phyloP scores from a whole-genome alignment of 1,140 invertebrate genomes.

The Thrips palmi region DNA sequence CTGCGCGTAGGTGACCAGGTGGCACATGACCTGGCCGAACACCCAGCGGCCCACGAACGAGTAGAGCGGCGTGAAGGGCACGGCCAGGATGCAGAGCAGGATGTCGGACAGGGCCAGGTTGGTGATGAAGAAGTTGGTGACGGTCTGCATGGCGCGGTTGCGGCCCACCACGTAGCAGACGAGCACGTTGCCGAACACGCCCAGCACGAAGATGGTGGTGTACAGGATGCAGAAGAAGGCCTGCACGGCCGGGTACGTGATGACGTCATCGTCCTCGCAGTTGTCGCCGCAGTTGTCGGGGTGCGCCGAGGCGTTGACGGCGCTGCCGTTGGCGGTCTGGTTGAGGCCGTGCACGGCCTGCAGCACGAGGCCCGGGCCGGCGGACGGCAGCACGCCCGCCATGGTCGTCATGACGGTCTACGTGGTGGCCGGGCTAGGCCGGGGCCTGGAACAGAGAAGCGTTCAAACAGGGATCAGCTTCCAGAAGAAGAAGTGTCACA shows the following conservation, averaged over 20 bases:
- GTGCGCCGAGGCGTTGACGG: too few species aligned
- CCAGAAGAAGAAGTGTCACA: too few species aligned
- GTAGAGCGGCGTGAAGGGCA: slow-evolving; percentile 89
- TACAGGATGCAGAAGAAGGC: slow-evolving; percentile 70
- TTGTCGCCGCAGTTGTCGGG: too few species aligned
- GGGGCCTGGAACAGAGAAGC: too few species aligned
- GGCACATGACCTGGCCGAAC: slow-evolving; percentile 73
- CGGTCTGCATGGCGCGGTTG: slow-evolving; percentile 91
- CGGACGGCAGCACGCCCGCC: too few species aligned
- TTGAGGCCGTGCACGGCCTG: too few species aligned
- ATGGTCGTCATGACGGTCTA: too few species aligned
- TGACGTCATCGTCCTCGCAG: too few species aligned
- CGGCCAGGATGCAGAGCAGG: slow-evolving; percentile 74
- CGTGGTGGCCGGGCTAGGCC: too few species aligned
- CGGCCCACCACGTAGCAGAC: slow-evolving; percentile 83
- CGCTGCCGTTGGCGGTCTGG: too few species aligned
- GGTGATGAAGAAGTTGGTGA: slow-evolving; percentile 94
- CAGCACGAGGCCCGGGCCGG: too few species aligned
- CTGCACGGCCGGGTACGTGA: slow-evolving; percentile 36
- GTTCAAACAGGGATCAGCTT: too few species aligned
- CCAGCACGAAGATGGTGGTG: slow-evolving; percentile 66
- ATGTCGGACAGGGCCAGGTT: slow-evolving; percentile 92
- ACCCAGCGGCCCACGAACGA: slow-evolving; percentile 90
- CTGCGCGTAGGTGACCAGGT: slow-evolving; percentile 80
- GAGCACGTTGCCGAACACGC: slow-evolving; percentile 80